Evolutionary conservation across 2,797 vertebrate species (phyloP), one percentile per base, ranked within the genome.

Genomic region (Mustela erminea): DNA sequence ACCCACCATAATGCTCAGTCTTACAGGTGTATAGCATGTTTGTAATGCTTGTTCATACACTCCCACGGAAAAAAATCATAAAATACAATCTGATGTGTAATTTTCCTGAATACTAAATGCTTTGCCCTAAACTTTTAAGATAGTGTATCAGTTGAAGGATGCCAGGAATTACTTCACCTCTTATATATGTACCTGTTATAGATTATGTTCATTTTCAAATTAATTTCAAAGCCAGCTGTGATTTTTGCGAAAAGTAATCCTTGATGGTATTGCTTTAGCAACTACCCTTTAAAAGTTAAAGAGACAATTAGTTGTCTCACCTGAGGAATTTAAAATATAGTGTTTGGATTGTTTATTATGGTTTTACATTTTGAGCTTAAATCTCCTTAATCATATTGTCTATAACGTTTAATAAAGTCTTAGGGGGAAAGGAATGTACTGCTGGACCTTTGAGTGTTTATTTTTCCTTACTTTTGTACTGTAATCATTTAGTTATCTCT

Each of bases 101-200:
- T 96, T 98, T 98, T 98, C 96, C 98, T 98, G 95, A 97, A 98
- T 98, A 97, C 90, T 98, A 95, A 98, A 96, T 90, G 70, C 94
- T 98, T 98, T 98, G 82, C 97, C 92, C 97, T 98, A 64, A 98
- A 96, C 95, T 98, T 46, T 98, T 98, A 97, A 98, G 98, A 98
- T 97, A 98, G 84, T 95, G 25, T 98, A 98, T 98, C 98, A 98
- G 98, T 84, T 97, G 77, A 98, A 97, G 97, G 98, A 98, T 98
- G 98, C 99, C 99, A 99, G 98, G 92, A 98, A 98, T 99, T 98
- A 99, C 98, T 98, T 99, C 98, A 99, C 90, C 83, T 97, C 96
- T 96, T 97, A 98, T 93, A 74, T 96, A 98, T 98, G 98, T 99
- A 99, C 98, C 98, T 99, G 98, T 98, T 98, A 98, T 82, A 98